Percentiles rank a stretch among this genome's conserved stretches.
phyloP scores from a whole-genome alignment of 1,140 invertebrate species.

The Lordiphosa mommai region DNA sequence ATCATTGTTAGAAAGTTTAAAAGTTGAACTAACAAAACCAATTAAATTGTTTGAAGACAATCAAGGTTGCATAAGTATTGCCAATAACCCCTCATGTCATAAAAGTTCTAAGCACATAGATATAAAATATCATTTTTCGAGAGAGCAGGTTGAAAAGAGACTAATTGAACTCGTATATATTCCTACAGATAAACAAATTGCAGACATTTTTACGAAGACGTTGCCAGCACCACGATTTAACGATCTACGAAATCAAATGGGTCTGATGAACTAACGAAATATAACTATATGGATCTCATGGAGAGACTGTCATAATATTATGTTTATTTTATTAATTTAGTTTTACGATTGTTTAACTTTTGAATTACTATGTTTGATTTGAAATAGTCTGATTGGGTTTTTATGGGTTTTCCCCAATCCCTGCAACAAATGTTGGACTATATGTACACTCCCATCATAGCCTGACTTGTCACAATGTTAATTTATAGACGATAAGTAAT shows the following conservation, averaged over 20 bases:
- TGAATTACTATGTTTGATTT: background rate
- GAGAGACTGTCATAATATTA: no score
- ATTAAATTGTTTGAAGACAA: background rate
- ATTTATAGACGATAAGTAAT: background rate
- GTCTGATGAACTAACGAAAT: background rate
- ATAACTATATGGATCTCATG: background rate
- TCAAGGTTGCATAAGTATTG: background rate
- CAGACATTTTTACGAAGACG: background rate
- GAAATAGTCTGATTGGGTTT: background rate
- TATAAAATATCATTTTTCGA: no score
- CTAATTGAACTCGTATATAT: background rate
- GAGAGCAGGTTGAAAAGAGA: no score
- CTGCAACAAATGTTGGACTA: background rate
- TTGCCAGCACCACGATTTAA: background rate
- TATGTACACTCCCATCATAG: no score
- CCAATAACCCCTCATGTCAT: no score
- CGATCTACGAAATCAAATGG: background rate
- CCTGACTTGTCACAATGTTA: no score
- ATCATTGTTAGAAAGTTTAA: background rate
- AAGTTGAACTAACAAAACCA: background rate
- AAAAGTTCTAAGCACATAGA: no score
- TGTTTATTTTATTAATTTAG: background rate
- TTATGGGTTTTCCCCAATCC: background rate
- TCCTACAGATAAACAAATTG: background rate
- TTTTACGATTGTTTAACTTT: background rate